Percentiles rank a stretch among this genome's conserved stretches.
Evolutionary conservation across 2,113 vertebrate species (phyloP).

Genomic region (Proteles cristata): DNA sequence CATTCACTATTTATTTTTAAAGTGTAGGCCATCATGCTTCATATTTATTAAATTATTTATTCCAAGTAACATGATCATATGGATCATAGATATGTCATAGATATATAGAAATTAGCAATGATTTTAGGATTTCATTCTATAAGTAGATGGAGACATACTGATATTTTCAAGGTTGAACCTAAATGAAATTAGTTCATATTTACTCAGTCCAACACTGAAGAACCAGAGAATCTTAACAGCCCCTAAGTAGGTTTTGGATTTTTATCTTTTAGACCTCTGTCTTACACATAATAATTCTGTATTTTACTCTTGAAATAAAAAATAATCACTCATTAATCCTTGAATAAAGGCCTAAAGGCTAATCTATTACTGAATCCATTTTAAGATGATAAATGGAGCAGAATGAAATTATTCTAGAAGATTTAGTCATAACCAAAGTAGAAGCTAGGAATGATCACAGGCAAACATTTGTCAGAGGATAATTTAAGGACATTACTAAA

Average conservation of each 20-base stretch:
- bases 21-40: background rate
- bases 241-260: background rate
- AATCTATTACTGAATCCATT: background rate
- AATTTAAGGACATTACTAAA: slow-evolving; percentile 65
- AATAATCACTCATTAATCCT: background rate
- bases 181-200: background rate
- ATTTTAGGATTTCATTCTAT: background rate
- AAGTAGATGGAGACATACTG: background rate
- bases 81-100: background rate
- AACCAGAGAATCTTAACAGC: background rate
- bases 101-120: background rate
- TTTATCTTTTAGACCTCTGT: background rate
- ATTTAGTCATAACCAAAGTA: slow-evolving; percentile 58
- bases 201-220: background rate
- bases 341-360: background rate
- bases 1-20: background rate
- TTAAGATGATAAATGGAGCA: slow-evolving; percentile 6
- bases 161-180: background rate
- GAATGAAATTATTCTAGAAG: slow-evolving; percentile 44
- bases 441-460: slow-evolving; percentile 18
- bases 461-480: slow-evolving; percentile 39
- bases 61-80: background rate
- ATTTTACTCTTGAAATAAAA: slow-evolving; percentile 33
- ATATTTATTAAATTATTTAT: background rate
- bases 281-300: background rate